Evolutionary conservation across 2,888 invertebrate genomes (phyloP), one percentile per base, ranked within the genome.

Genomic region (Scaptodrosophila latifasciaeformis): DNA sequence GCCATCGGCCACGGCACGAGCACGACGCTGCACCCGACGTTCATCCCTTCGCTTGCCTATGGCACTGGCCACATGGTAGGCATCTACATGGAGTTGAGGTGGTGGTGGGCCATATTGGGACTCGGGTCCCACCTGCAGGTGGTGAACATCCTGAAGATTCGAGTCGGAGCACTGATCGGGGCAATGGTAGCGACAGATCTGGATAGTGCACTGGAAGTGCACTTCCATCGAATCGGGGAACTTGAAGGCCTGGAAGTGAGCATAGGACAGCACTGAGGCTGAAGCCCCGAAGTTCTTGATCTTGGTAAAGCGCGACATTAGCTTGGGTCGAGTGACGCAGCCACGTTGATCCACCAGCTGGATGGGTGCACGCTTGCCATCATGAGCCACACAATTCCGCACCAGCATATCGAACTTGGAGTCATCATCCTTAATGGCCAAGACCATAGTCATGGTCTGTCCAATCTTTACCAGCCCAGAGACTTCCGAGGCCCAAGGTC

Each of bases 221-320:
- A 96, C 96, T 84, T 96, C 96, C 96, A 96, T 96, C 0, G 96
- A 96, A 82, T 96, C 96, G 0, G 96, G 96, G 88, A 96, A 96
- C 84, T 96, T 96, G 87, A 96, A 96, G 0, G 96, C 96, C 87
- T 96, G 96, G 90, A 96, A 96, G 85, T 96, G 95, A 0, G 96
- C 96, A 82, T 96, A 96, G 0, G 95, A 95, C 1, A 96, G 87
- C 0, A 96, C 96, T 6, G 95, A 95, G 4, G 96, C 96, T 64
- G 94, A 94, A 0, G 96, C 95, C 13, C 96, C 96, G 70, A 96
- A 96, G 87, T 96, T 96, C 87, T 96, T 96, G 65, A 96, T 96
- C 86, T 96, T 96, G 1, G 96, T 96, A 84, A 96, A 96, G 70
- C 94, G 89, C 0, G 96, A 96, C 96, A 96, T 96, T 0, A 96